phyloP scores from a whole-genome alignment of 1,140 invertebrate genomes.

The Achatina immaculata region DNA sequence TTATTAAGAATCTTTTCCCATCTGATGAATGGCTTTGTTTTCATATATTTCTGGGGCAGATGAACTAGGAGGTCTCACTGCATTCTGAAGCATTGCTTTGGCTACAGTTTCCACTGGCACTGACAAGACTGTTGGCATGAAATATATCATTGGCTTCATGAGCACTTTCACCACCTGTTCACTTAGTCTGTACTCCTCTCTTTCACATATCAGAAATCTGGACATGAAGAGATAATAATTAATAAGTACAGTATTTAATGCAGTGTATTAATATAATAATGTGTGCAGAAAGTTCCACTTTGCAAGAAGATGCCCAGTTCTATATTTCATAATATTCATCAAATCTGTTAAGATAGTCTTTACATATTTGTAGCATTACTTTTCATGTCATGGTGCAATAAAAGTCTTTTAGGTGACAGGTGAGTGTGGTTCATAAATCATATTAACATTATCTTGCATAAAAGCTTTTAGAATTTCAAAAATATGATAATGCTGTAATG shows the following conservation, averaged over 20 bases:
- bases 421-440: neutral
- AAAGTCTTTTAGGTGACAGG: neutral
- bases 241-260: slow-evolving; percentile 7
- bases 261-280: neutral
- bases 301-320: neutral
- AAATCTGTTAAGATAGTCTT: neutral
- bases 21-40: slow-evolving; percentile 62
- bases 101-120: slow-evolving; percentile 60
- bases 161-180: slow-evolving; percentile 57
- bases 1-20: slow-evolving; percentile 48
- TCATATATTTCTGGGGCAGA: slow-evolving; percentile 53
- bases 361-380: neutral
- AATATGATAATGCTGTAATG: too few relatives aligned
- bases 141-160: slow-evolving; percentile 56
- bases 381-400: neutral
- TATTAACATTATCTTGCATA: too few relatives aligned
- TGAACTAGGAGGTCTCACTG: slow-evolving; percentile 46
- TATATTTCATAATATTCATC: neutral
- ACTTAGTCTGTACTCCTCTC: slow-evolving; percentile 58
- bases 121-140: slow-evolving; percentile 62
- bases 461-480: too few relatives aligned
- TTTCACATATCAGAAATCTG: slow-evolving; percentile 61
- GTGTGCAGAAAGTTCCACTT: neutral
- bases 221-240: slow-evolving; percentile 12
- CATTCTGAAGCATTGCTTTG: slow-evolving; percentile 61